These are phyloP conservation scores for Decapterus maruadsi DNA, from an alignment of 2,797 vertebrate genomes.

Conservation along the genomic window DNA sequence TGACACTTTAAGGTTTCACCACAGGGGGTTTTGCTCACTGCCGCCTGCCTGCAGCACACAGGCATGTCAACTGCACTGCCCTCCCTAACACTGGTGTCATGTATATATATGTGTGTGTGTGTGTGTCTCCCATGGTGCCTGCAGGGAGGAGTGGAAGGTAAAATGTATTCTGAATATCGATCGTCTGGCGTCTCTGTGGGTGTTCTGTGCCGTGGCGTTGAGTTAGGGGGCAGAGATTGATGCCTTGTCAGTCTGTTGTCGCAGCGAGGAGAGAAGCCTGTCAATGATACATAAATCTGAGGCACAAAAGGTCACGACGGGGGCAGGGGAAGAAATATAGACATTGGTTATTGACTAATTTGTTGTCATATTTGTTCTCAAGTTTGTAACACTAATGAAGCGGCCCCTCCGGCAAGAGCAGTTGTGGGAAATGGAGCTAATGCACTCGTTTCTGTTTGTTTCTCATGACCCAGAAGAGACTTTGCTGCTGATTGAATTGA, in stretches of 20 bases:
- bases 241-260: slow-evolving; percentile 70
- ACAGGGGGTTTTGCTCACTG: slow-evolving; percentile 59
- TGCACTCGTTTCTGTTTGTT: background rate
- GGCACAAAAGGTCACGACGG: slow-evolving; percentile 47
- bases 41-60: slow-evolving; percentile 55
- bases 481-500: background rate
- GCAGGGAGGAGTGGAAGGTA: slow-evolving; percentile 54
- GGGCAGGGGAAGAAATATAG: slow-evolving; percentile 37
- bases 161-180: slow-evolving; percentile 77
- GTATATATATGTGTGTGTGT: background rate
- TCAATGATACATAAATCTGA: slow-evolving; percentile 64
- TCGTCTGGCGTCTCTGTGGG: slow-evolving; percentile 68
- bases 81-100: slow-evolving; percentile 27
- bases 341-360: slow-evolving; percentile 48
- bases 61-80: slow-evolving; percentile 64
- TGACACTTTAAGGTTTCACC: slow-evolving; percentile 77
- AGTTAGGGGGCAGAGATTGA: slow-evolving; percentile 65
- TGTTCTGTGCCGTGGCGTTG: slow-evolving; percentile 44
- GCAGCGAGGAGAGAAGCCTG: slow-evolving; percentile 52
- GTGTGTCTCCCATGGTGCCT: slow-evolving; percentile 31
- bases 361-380: slow-evolving; percentile 42
- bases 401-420: slow-evolving; percentile 16
- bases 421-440: background rate
- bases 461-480: background rate
- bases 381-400: slow-evolving; percentile 43